These are phyloP conservation scores for Sebastes iracundus DNA, from an alignment of 2,797 vertebrate species.

Conservation along the genomic window DNA sequence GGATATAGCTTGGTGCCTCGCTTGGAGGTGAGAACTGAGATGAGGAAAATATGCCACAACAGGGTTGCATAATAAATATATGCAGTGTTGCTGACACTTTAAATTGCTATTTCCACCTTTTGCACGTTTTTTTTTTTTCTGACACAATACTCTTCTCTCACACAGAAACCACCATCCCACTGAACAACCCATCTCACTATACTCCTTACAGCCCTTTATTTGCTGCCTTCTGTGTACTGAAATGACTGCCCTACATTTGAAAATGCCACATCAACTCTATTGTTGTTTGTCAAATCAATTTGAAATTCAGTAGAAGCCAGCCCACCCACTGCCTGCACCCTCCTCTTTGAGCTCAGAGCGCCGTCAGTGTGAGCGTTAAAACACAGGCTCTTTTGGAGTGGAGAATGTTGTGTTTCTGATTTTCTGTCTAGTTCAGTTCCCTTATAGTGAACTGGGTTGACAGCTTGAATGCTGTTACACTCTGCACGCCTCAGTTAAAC, in stretches of 20 bases:
- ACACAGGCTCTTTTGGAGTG: slow-evolving; percentile 21
- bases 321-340: slow-evolving; percentile 52
- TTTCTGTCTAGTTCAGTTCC: slow-evolving; percentile 45
- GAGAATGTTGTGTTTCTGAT: slow-evolving; percentile 39
- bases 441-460: slow-evolving; percentile 40
- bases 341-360: slow-evolving; percentile 40
- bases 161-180: not conserved
- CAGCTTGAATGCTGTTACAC: slow-evolving; percentile 40
- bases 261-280: slow-evolving; percentile 70
- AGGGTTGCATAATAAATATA: not conserved
- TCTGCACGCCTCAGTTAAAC: slow-evolving; percentile 26
- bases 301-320: slow-evolving; percentile 50
- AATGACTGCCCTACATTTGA: slow-evolving; percentile 61
- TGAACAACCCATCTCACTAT: slow-evolving; percentile 14
- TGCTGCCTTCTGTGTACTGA: slow-evolving; percentile 24
- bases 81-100: slow-evolving; percentile 6
- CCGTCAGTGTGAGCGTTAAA: slow-evolving; percentile 25
- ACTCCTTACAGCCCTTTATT: slow-evolving; percentile 8
- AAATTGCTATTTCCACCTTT: not conserved
- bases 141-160: not conserved
- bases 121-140: not conserved
- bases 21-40: not conserved
- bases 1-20: not conserved
- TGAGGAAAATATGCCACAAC: slow-evolving; percentile 12
- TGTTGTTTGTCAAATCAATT: slow-evolving; percentile 66